Base-by-base conservation (phyloP, 2,797 vertebrate genomes). In the Ctenochaetus hawaiiensis region DNA sequence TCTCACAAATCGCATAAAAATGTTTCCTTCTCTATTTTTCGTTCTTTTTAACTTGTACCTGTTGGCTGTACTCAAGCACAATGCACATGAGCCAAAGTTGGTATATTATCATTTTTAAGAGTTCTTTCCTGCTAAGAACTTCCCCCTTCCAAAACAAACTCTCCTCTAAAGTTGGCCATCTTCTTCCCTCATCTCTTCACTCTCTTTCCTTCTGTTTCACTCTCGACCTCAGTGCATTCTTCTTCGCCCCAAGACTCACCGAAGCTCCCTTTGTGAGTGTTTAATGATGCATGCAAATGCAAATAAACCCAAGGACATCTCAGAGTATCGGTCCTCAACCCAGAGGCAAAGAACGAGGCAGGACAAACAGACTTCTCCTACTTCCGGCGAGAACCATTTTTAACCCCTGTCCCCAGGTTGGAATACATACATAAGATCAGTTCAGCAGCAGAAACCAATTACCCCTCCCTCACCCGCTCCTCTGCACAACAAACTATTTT, bases 401-500 rank as follows among this genome's bases (percentile, higher is more conserved):
- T 69, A 83, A 82, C 67, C 68, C 67, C 20, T 54, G 17, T 80
- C 59, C 66, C 65, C 67, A 39, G 70, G 80, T 85, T 81, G 72
- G 69, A 92, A 94, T 88, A 77, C 89, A 90, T 90, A 91, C 86
- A 88, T 89, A 82, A 91, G 93, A 93, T 87, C 72, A 69, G 77
- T 78, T 76, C 77, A 67, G 80, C 78, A 71, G 85, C 85, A 91
- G 91, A 94, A 95, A 94, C 66, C 93, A 94, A 94, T 95, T 93
- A 95, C 86, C 52, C 82, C 83, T 62, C 84, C 86, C 83, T 77
- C 75, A 23, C 78, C 89, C 64, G 79, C 86, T 88, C 76, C 77
- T 91, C 86, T 85, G 79, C 91, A 92, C 90, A 94, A 94, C 93
- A 94, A 94, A 94, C 92, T 91, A 77, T 94, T 92, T 91, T 87